Evolutionary conservation across 2,888 invertebrate species (phyloP), one percentile per base, ranked within the genome.

Genomic region (Furcula furcula): DNA sequence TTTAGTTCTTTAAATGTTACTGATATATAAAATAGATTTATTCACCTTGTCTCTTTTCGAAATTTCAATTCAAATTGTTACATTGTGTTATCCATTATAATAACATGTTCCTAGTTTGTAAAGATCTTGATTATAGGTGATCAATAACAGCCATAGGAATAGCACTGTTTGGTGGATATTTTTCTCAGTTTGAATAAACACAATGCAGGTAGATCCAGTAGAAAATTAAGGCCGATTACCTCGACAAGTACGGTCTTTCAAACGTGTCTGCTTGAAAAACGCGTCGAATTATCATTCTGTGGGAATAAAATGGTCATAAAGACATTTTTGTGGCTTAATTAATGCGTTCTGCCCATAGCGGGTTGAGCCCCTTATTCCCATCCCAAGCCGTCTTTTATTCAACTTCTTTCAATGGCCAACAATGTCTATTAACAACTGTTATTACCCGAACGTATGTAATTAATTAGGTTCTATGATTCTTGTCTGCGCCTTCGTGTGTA

Each of bases 261-360:
- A 36, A 29, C 26, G 21, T 40, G 34, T 31, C 36, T 36, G 16
- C 34, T 35, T 36, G 19, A 36, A 43, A 44, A 42, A 39, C 41
- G 40, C 47, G 49, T 56, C 43, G 11, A 19, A 36, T 28, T 28
- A 29, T 50, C 34, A 43, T 46, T 47, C 46, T 63, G 62, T 72
- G 72, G 55, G 70, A 70, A 70, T 53, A 35, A 34, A 49, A 33
- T 29, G 51, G 50, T 37, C 49, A 43, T 60, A 57, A 66, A 60
- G 55, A 55, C 52, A 61, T 70, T 68, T 67, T 65, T 70, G 65
- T 65, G 45, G 48, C 44, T 69, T 70, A 73, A 72, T 73, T 72
- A 72, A 69, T 65, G 63, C 30, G 58, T 48, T 47, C 44, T 33
- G 38, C 36, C 40, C 38, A 43, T 30, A 51, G 45, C 36, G 39